A percentile compares a stretch with the other conserved stretches of the same genome.
Evolutionary conservation across 1,140 invertebrate genomes (phyloP).

Genomic region (Drosophila oshimai): DNA sequence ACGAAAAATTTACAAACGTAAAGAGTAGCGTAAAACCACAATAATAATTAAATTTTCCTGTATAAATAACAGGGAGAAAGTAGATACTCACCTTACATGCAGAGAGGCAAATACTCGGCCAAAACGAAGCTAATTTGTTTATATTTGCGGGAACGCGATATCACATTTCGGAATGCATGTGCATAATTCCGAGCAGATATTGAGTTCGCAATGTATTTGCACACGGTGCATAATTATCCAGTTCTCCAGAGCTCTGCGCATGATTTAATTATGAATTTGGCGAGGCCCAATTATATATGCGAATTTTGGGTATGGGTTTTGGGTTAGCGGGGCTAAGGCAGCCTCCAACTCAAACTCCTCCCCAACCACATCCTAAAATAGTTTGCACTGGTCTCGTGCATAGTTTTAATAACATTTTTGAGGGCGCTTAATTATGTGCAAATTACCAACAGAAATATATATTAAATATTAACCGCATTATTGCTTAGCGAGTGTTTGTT

Average conservation of each 20-base stretch:
- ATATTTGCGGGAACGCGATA: not conserved
- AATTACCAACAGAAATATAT: slow-evolving; percentile 58
- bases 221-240: not conserved
- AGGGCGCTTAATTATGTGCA: slow-evolving; percentile 63
- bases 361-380: slow-evolving; percentile 16
- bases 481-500: slow-evolving; percentile 19
- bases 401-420: slow-evolving; percentile 43
- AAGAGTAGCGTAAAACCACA: too few relatives aligned
- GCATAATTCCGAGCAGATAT: slow-evolving; percentile 11
- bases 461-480: slow-evolving; percentile 63
- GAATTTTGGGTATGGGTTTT: slow-evolving; percentile 27
- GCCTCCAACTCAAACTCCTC: too few relatives aligned
- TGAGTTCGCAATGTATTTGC: not conserved
- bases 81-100: too few relatives aligned
- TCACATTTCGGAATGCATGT: not conserved
- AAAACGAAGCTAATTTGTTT: slow-evolving; percentile 30
- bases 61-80: too few relatives aligned
- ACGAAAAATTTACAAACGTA: too few relatives aligned
- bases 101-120: not conserved
- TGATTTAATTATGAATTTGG: slow-evolving; percentile 54
- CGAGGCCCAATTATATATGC: slow-evolving; percentile 34
- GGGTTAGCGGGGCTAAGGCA: not conserved
- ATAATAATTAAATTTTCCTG: too few relatives aligned
- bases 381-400: slow-evolving; percentile 27
- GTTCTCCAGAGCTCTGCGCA: slow-evolving; percentile 4